A percentile compares a stretch with the other conserved stretches of the same genome.
Evolutionary conservation across 2,797 vertebrate species (phyloP).

Genomic region (Nyctibius grandis): DNA sequence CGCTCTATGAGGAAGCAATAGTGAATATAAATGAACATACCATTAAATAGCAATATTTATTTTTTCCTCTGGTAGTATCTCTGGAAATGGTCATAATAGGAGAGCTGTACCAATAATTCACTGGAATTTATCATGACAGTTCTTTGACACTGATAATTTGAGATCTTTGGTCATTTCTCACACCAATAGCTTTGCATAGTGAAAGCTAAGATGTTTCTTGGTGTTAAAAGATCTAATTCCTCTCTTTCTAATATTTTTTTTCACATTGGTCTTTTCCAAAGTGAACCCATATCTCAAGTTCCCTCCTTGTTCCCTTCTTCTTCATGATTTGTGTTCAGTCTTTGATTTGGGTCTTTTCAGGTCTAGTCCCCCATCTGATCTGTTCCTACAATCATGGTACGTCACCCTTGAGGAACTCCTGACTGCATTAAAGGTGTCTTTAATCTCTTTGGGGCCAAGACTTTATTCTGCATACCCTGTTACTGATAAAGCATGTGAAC

Average conservation of each 20-base stretch:
- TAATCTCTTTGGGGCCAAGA: background rate
- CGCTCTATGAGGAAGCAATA: background rate
- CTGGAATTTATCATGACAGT: background rate
- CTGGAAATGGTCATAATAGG: background rate
- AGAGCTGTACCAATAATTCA: background rate
- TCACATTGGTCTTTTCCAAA: background rate
- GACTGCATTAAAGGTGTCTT: background rate
- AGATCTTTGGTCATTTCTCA: background rate
- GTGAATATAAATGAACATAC: background rate
- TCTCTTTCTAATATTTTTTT: background rate
- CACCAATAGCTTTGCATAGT: background rate
- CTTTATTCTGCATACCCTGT: background rate
- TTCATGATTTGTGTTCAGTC: background rate
- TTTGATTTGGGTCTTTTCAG: background rate
- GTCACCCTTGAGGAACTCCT: background rate
- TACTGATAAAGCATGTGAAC: background rate
- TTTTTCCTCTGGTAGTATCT: background rate
- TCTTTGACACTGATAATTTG: background rate
- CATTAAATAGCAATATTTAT: background rate
- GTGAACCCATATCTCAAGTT: background rate
- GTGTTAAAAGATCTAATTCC: background rate
- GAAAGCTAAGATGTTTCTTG: background rate
- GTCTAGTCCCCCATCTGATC: background rate
- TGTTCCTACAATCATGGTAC: background rate
- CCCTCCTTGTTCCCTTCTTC: background rate